Conservation (phyloP, 2,797 vertebrate species). For the Phrynocephalus guinanensis region DNA sequence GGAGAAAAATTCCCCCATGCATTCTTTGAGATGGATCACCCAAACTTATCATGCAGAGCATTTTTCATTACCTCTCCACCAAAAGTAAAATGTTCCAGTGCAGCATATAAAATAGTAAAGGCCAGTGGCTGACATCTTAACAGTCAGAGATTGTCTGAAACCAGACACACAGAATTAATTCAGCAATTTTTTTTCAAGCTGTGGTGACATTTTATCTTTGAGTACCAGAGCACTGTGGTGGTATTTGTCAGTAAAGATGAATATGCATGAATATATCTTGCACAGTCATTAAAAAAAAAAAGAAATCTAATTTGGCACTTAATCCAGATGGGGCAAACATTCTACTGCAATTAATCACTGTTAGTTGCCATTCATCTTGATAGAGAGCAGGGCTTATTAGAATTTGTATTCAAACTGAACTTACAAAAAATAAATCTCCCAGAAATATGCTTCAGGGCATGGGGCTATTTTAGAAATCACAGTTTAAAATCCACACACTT, state of each 20-base stretch:
- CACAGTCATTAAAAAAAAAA: not conserved
- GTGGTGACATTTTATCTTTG: not conserved
- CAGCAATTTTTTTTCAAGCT: slow-evolving; percentile 15
- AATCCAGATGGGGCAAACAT: not conserved
- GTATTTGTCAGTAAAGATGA: not conserved
- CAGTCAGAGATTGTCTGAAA: not conserved
- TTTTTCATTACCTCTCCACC: not conserved
- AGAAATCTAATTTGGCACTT: not conserved
- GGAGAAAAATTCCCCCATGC: not conserved
- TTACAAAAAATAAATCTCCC: no score
- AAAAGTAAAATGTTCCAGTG: not conserved
- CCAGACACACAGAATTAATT: not conserved
- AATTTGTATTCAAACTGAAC: no score
- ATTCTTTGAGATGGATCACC: not conserved
- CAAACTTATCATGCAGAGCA: not conserved
- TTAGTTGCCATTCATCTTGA: no score
- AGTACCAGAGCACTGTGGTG: not conserved
- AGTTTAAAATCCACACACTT: no score
- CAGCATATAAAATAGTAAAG: not conserved
- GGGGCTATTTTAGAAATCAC: no score
- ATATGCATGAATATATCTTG: not conserved
- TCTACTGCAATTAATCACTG: no score
- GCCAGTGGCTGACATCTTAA: slow-evolving; percentile 9
- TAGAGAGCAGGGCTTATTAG: no score
- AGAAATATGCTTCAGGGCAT: no score